phyloP scores from a whole-genome alignment of 1,140 invertebrate genomes.

The Drosophila novamexicana region DNA sequence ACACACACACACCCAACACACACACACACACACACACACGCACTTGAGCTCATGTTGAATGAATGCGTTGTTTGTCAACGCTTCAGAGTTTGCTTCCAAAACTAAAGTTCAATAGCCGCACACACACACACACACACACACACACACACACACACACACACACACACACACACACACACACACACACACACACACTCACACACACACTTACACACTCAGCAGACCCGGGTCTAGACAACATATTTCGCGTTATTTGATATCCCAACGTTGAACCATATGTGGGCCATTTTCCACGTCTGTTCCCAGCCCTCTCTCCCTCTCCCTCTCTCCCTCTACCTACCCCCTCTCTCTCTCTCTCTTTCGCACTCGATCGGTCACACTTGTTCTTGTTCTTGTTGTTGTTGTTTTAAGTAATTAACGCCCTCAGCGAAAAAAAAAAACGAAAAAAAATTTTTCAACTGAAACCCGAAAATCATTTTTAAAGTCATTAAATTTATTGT shows the following conservation, averaged over 20 bases:
- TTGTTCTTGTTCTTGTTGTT: conserved; percentile 3
- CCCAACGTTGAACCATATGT: conserved; percentile 27
- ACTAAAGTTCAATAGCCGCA: conserved; percentile 49
- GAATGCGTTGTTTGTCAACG: not conserved
- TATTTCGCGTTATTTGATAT: conserved; percentile 64
- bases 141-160: conserved; percentile 4
- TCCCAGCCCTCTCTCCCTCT: not conserved
- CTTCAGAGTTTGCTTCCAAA: not conserved
- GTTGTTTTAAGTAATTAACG: conserved; percentile 32
- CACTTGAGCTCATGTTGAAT: conserved; percentile 10
- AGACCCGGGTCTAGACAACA: conserved; percentile 41
- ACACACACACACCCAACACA: conserved; percentile 1
- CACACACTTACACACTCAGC: conserved; percentile 13
- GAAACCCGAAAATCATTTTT: conserved; percentile 1
- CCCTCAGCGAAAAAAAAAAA: conserved; percentile 2
- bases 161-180: not conserved
- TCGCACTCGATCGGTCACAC: not conserved
- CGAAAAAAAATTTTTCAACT: not conserved
- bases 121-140: conserved; percentile 27
- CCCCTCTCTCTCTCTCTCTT: not conserved
- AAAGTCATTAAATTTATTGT: conserved; percentile 3
- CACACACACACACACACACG: not conserved
- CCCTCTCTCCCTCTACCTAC: not conserved
- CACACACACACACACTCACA: conserved; percentile 5
- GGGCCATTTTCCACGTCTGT: conserved; percentile 25